Conservation (phyloP, 2,797 vertebrate species). For the Rachycentron canadum region DNA sequence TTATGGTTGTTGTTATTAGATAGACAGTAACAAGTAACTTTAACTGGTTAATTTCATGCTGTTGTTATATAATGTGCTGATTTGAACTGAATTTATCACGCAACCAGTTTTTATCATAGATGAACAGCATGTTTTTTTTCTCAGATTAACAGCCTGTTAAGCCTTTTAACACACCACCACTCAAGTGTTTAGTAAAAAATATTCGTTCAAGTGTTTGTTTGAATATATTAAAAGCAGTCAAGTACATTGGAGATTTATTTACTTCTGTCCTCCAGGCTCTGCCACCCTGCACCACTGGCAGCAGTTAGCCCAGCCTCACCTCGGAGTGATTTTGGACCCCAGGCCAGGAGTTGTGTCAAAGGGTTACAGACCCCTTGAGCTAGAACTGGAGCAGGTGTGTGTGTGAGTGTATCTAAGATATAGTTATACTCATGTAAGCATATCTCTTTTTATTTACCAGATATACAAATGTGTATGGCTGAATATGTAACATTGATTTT, state of each 20-base stretch:
- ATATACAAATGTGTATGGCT: background rate
- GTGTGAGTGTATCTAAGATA: background rate
- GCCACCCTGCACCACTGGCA: conserved; percentile 99
- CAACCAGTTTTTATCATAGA: background rate
- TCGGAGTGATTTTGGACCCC: conserved; percentile 96
- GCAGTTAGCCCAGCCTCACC: conserved; percentile 97
- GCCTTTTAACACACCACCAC: background rate
- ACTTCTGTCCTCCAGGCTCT: conserved; percentile 88
- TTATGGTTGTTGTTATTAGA: background rate
- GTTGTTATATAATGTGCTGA: background rate
- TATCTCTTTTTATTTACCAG: background rate
- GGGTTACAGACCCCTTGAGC: conserved; percentile 95
- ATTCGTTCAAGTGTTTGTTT: background rate
- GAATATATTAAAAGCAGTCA: background rate
- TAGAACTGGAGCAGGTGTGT: conserved; percentile 93
- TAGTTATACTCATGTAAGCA: background rate
- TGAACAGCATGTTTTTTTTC: background rate
- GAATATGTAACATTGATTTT: background rate
- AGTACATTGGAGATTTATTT: background rate
- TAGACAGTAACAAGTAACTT: background rate
- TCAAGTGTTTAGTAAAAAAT: background rate
- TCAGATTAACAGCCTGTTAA: background rate
- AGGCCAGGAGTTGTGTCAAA: conserved; percentile 96
- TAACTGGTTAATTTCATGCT: background rate
- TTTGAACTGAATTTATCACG: background rate